A percentile compares a stretch with the other conserved stretches of the same genome.
Evolutionary conservation across 1,140 invertebrate species (phyloP).

Genomic region (Neelides sp.): DNA sequence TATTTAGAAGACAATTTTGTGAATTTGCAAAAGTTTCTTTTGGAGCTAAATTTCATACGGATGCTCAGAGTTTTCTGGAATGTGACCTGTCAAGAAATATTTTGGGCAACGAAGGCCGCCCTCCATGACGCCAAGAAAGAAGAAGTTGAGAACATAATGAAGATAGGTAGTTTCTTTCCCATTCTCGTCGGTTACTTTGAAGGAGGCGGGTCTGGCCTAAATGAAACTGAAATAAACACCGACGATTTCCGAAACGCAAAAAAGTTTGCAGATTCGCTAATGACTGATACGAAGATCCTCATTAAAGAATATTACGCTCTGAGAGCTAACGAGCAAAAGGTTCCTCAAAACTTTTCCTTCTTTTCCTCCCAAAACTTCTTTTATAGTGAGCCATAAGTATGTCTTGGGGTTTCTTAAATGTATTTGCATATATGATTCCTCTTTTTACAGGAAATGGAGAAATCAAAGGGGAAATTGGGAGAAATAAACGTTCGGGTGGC

Average conservation of each 20-base stretch:
- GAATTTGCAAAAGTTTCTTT: conserved; percentile 8
- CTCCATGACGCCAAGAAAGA: neutral
- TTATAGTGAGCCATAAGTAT: neutral
- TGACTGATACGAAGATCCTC: conserved; percentile 7
- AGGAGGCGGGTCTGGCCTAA: conserved; percentile 19
- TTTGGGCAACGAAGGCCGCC: neutral
- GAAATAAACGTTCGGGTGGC: conserved; percentile 7
- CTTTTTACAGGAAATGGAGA: conserved; percentile 1
- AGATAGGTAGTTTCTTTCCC: conserved; percentile 9
- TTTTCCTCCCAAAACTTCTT: neutral
- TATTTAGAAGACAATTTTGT: conserved; percentile 26
- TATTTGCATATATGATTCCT: neutral
- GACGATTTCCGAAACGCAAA: conserved; percentile 2
- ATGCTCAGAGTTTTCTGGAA: conserved; percentile 25
- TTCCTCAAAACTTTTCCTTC: neutral
- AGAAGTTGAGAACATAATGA: conserved; percentile 9
- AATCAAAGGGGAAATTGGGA: conserved; percentile 4
- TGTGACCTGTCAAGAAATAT: conserved; percentile 10
- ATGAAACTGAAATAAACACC: conserved; percentile 12
- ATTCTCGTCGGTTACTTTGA: conserved; percentile 16
- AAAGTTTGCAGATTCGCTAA: neutral
- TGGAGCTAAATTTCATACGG: conserved; percentile 14
- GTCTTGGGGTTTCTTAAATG: too few species aligned
- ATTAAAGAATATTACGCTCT: conserved; percentile 15
- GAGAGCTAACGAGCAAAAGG: conserved; percentile 11